These are phyloP conservation scores for Pseudomyrmex cubaensis DNA, from an alignment of 1,140 invertebrate genomes.

Conservation along the genomic window DNA sequence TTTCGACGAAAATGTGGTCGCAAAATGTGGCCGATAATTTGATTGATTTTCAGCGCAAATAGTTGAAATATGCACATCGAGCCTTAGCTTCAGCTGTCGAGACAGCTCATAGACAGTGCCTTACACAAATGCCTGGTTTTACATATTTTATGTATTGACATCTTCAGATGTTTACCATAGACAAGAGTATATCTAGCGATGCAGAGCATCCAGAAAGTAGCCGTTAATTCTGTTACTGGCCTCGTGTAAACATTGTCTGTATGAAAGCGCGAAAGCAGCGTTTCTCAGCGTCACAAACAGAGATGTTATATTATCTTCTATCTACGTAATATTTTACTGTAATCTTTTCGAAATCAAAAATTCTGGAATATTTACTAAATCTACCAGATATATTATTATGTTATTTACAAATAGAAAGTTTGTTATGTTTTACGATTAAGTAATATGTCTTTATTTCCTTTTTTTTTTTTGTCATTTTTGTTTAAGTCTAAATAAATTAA, in stretches of 20 bases:
- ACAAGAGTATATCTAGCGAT: conserved; percentile 60
- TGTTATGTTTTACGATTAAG: too few species aligned
- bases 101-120: conserved; percentile 74
- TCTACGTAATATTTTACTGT: too few species aligned
- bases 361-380: neutral
- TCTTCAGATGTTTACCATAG: conserved; percentile 73
- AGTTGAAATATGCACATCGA: conserved; percentile 8
- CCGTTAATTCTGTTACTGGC: conserved; percentile 50
- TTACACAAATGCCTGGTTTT: conserved; percentile 73
- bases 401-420: too few species aligned
- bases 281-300: conserved; percentile 13
- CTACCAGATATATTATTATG: neutral
- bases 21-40: too few species aligned
- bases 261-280: conserved; percentile 41
- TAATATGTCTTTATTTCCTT: too few species aligned
- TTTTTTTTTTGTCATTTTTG: too few species aligned
- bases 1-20: too few species aligned
- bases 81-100: conserved; percentile 64
- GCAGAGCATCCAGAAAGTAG: conserved; percentile 43
- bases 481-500: too few species aligned
- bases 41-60: too few species aligned
- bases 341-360: neutral
- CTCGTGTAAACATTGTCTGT: conserved; percentile 74
- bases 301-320: too few species aligned
- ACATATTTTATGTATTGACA: conserved; percentile 66